Percentiles rank a stretch among this genome's conserved stretches.
Evolutionary conservation across 2,888 invertebrate genomes (phyloP).

Genomic region (Dicycla oo): DNA sequence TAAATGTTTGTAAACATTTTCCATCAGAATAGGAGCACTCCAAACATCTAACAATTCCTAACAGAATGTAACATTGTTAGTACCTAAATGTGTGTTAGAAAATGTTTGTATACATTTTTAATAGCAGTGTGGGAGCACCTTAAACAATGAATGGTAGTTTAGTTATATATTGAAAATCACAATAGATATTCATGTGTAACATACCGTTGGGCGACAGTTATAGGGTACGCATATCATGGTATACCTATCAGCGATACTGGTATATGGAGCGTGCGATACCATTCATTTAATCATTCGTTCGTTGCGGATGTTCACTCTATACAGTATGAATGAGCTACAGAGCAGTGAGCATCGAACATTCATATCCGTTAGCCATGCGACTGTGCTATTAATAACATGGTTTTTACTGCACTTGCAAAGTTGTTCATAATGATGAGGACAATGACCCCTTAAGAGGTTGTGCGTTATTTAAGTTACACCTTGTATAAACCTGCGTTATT

Average conservation of each 20-base stretch:
- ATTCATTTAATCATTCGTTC: conserved; percentile 61
- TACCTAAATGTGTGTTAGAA: too few relatives aligned
- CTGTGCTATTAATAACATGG: conserved; percentile 46
- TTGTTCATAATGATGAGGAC: too few relatives aligned
- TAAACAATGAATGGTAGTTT: too few relatives aligned
- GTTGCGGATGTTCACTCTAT: conserved; percentile 58
- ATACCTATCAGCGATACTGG: conserved; percentile 42
- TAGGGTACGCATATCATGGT: conserved; percentile 44
- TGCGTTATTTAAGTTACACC: too few relatives aligned
- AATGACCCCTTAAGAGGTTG: too few relatives aligned
- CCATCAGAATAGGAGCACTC: too few relatives aligned
- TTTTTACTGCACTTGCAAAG: conserved; percentile 45
- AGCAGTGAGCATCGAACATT: conserved; percentile 47
- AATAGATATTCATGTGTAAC: conserved; percentile 38
- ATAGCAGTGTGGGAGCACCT: too few relatives aligned
- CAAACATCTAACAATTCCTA: too few relatives aligned
- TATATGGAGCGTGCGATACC: conserved; percentile 67
- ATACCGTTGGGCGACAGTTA: conserved; percentile 53
- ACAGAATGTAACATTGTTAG: too few relatives aligned
- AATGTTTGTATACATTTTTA: too few relatives aligned
- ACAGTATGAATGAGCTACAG: conserved; percentile 56
- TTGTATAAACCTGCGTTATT: too few relatives aligned
- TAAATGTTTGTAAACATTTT: too few relatives aligned
- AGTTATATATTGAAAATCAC: conserved; percentile 39
- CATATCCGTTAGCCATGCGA: conserved; percentile 52